Percentiles rank a stretch among this genome's conserved stretches.
Conservation (phyloP, 1,140 invertebrate genomes). For the Drosophila sucinea region DNA sequence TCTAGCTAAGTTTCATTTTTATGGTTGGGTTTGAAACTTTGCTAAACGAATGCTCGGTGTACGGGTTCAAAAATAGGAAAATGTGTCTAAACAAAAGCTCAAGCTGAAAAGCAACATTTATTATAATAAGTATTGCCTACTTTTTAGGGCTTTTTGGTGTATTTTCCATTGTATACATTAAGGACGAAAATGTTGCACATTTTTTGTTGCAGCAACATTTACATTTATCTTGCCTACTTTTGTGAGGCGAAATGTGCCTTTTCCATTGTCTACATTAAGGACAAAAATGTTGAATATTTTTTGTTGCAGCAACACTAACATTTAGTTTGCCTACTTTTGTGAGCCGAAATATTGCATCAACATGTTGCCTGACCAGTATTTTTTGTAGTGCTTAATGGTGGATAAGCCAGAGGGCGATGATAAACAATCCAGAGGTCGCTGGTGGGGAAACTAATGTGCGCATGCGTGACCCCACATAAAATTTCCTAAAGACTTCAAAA, state of each 20-base stretch:
- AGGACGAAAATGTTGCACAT: not conserved
- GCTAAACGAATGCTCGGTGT: not conserved
- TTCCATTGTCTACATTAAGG: not conserved
- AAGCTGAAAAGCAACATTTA: not conserved
- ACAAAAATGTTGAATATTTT: not conserved
- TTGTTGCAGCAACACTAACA: not conserved
- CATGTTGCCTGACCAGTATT: not conserved
- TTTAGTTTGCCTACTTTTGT: not conserved
- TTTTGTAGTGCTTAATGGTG: not conserved
- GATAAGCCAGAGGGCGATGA: not conserved
- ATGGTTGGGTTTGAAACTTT: not conserved
- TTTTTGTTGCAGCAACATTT: not conserved
- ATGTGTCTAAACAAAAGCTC: not conserved
- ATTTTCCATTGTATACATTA: not conserved
- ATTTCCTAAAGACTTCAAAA: too few species aligned
- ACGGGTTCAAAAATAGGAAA: not conserved
- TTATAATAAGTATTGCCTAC: too few species aligned
- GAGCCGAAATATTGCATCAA: not conserved
- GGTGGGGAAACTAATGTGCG: not conserved
- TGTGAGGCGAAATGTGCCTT: too few species aligned
- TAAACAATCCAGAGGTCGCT: not conserved
- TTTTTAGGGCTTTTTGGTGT: too few species aligned
- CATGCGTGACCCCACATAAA: not conserved
- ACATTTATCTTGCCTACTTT: not conserved
- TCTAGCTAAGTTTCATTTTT: too few species aligned